A percentile compares a stretch with the other conserved stretches of the same genome.
Evolutionary conservation across 2,888 invertebrate species (phyloP).

Genomic region (Thalpophila matura): DNA sequence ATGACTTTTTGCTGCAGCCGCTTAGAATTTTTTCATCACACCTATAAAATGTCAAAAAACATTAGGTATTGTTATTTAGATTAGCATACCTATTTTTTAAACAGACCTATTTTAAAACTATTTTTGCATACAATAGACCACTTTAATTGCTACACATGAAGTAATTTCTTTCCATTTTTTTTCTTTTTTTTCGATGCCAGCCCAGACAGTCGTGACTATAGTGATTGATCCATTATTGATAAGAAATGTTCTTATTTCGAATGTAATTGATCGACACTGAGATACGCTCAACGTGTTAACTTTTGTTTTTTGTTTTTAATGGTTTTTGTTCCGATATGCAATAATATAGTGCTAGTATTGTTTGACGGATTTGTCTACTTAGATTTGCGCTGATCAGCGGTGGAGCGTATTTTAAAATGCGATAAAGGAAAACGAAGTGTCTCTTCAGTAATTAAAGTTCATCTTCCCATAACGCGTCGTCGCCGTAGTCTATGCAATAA

Average conservation of each 20-base stretch:
- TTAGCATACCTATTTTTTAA: not conserved
- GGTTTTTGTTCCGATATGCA: slow-evolving; percentile 66
- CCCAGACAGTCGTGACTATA: slow-evolving; percentile 61
- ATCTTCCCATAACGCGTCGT: too few relatives aligned
- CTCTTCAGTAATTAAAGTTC: too few relatives aligned
- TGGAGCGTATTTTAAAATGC: too few relatives aligned
- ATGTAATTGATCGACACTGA: slow-evolving; percentile 87
- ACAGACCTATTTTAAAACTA: not conserved
- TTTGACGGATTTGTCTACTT: slow-evolving; percentile 25
- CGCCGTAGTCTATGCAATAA: too few relatives aligned
- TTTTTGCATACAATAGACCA: slow-evolving; percentile 13
- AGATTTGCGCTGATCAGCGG: slow-evolving; percentile 1
- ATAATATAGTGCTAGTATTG: slow-evolving; percentile 47
- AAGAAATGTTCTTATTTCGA: slow-evolving; percentile 88
- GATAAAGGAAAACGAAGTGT: too few relatives aligned
- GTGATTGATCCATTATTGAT: slow-evolving; percentile 89
- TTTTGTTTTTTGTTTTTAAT: slow-evolving; percentile 80
- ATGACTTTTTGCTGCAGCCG: not conserved
- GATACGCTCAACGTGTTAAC: slow-evolving; percentile 82
- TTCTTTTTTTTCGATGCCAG: slow-evolving; percentile 64
- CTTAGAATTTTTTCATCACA: not conserved
- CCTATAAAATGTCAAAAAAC: not conserved
- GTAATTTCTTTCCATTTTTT: slow-evolving; percentile 24
- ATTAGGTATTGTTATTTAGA: slow-evolving; percentile 1
- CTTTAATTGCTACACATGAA: slow-evolving; percentile 22